These are phyloP conservation scores for Dolichotis patagonum DNA, from an alignment of 2,113 vertebrate species.

Conservation along the genomic window DNA sequence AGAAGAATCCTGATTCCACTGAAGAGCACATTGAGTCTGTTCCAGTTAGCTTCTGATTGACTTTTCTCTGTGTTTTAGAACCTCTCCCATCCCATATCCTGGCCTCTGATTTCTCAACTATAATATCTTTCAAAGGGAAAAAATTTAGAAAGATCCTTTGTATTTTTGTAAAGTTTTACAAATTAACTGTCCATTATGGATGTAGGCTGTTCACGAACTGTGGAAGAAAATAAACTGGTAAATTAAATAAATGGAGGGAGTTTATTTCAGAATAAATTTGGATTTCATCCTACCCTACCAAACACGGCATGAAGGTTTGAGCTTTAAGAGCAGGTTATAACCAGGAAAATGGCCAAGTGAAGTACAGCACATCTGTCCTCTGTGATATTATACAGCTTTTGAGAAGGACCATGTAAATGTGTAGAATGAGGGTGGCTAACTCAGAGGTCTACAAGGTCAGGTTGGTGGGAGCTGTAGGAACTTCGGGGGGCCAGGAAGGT, in stretches of 20 bases:
- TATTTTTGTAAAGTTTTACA: constrained; percentile 33
- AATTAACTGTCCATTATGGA: neutral
- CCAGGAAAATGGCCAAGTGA: neutral
- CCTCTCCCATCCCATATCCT: neutral
- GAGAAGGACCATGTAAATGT: neutral
- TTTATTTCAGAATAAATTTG: neutral
- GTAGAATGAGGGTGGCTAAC: neutral
- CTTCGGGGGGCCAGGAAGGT: neutral
- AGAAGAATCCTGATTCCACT: constrained; percentile 46
- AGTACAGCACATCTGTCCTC: neutral
- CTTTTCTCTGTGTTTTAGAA: constrained; percentile 58
- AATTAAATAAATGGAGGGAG: neutral
- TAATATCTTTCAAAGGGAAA: constrained; percentile 70
- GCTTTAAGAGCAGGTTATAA: neutral
- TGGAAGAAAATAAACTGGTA: neutral
- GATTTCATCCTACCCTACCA: neutral
- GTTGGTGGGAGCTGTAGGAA: neutral
- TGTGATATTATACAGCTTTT: neutral
- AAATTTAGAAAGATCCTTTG: constrained; percentile 49
- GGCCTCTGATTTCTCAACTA: constrained; percentile 55
- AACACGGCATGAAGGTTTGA: neutral
- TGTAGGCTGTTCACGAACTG: neutral
- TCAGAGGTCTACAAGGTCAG: neutral
- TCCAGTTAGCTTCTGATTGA: neutral
- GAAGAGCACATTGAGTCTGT: constrained; percentile 19